A percentile compares a stretch with the other conserved stretches of the same genome.
Conservation (phyloP, 2,113 vertebrate genomes). For the Myrmecophaga tridactyla region DNA sequence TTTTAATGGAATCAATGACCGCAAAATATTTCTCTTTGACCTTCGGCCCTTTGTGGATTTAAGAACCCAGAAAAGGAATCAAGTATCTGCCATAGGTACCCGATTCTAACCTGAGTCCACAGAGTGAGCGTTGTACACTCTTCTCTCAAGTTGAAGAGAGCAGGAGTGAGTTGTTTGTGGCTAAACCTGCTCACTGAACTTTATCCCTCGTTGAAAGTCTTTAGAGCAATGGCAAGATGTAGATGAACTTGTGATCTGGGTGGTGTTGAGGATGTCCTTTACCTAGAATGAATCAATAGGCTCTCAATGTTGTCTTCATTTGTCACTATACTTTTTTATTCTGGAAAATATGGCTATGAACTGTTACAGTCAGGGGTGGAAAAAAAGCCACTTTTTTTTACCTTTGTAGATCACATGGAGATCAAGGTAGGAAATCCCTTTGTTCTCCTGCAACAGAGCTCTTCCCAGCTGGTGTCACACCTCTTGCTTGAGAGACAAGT, state of each 20-base stretch:
- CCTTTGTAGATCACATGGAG: constrained; percentile 84
- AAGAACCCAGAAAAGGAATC: neutral
- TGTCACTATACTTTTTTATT: neutral
- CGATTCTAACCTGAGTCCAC: neutral
- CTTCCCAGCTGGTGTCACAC: constrained; percentile 92
- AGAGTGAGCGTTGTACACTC: neutral
- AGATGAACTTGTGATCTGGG: neutral
- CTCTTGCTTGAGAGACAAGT: constrained; percentile 96
- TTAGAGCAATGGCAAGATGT: neutral
- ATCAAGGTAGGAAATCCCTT: constrained; percentile 96
- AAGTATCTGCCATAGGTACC: neutral
- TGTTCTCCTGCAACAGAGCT: constrained; percentile 91
- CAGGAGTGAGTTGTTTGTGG: neutral
- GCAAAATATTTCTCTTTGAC: neutral
- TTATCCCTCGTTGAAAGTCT: neutral
- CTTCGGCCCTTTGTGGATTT: neutral
- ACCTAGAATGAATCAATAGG: neutral
- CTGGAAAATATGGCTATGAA: neutral
- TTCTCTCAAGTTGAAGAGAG: neutral
- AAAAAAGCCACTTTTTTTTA: neutral
- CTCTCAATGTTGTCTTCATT: neutral
- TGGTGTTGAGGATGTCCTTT: neutral
- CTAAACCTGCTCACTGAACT: neutral
- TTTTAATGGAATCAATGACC: neutral
- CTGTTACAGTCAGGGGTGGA: neutral